Conservation (phyloP, 2,113 vertebrate genomes). For the Melanerpes aurifrons region DNA sequence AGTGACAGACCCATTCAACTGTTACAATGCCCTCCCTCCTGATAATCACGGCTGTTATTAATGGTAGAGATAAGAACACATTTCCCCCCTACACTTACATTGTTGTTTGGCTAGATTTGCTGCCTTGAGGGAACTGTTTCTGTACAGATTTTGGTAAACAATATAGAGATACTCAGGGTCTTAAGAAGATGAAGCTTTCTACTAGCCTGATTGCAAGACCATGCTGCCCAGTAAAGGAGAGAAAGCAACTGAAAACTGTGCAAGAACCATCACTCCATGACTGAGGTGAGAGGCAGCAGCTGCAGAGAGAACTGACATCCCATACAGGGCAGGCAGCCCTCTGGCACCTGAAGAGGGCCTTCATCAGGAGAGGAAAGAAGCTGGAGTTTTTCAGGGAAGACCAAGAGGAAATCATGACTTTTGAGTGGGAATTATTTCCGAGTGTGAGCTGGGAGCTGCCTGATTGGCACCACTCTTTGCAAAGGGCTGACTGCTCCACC, state of each 20-base stretch:
- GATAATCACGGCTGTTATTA: background rate
- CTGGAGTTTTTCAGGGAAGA: background rate
- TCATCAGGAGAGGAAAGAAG: background rate
- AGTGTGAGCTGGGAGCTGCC: background rate
- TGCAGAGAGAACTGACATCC: background rate
- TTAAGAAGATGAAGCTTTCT: background rate
- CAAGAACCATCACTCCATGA: fast-evolving
- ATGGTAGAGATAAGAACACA: background rate
- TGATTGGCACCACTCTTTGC: fast-evolving
- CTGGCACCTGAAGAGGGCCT: fast-evolving
- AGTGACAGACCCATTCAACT: background rate
- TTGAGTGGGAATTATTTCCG: background rate
- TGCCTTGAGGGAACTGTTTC: background rate
- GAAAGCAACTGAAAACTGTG: background rate
- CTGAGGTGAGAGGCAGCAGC: background rate
- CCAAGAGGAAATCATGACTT: background rate
- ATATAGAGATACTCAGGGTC: background rate
- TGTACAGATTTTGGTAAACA: background rate
- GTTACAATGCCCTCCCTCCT: background rate
- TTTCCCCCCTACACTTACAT: background rate
- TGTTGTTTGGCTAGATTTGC: background rate
- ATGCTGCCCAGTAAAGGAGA: background rate
- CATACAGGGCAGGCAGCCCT: background rate
- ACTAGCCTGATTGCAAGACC: background rate
- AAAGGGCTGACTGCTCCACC: background rate